phyloP scores from a whole-genome alignment of 2,888 invertebrate species.

The Hypolimnas misippus region DNA sequence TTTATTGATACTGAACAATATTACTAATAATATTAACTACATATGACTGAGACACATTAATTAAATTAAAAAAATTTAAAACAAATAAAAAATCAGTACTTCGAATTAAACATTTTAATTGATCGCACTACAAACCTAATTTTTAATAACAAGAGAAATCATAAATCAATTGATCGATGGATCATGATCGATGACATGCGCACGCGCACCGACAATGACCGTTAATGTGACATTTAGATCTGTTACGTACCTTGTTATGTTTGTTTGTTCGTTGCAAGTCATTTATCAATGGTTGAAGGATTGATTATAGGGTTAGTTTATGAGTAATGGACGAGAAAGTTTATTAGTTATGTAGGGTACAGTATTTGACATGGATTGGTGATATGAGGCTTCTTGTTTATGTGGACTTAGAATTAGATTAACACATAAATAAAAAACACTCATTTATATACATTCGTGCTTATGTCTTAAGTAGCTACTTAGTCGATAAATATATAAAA shows the following conservation, averaged over 20 bases:
- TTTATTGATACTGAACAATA: too few species aligned
- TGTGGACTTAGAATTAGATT: neutral
- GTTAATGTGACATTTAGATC: conserved; percentile 50
- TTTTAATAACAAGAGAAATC: neutral
- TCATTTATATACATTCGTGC: too few species aligned
- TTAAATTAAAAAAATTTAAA: too few species aligned
- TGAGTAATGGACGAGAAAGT: neutral
- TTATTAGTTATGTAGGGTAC: neutral
- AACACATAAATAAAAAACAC: neutral
- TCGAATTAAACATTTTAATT: too few species aligned
- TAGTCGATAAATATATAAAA: too few species aligned
- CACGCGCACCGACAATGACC: conserved; percentile 37
- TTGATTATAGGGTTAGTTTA: neutral
- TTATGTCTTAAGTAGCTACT: too few species aligned
- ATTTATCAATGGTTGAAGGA: conserved; percentile 3
- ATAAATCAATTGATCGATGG: neutral
- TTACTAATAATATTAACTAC: too few species aligned
- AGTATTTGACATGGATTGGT: neutral
- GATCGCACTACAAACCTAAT: neutral
- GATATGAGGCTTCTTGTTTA: neutral
- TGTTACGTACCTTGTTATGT: conserved; percentile 40
- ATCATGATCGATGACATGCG: conserved; percentile 17
- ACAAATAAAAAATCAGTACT: too few species aligned
- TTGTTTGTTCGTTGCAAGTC: conserved; percentile 15
- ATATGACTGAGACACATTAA: too few species aligned